Conservation (phyloP, 2,113 vertebrate species). For the Phocoena phocoena region DNA sequence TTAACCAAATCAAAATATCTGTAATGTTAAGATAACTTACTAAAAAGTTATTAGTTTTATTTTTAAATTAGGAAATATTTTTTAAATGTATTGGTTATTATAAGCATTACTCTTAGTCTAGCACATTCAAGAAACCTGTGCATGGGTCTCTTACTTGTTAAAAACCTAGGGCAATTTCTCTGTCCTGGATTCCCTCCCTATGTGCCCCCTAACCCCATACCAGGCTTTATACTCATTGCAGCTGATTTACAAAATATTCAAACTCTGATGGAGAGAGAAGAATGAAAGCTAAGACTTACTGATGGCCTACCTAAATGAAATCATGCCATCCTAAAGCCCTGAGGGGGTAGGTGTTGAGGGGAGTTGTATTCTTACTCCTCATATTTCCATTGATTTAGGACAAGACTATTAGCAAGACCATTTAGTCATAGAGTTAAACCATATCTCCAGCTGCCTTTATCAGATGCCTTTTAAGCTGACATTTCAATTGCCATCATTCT, state of each 20-base stretch:
- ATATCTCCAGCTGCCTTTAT: not conserved
- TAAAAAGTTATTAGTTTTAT: constrained; percentile 25
- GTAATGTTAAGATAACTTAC: not conserved
- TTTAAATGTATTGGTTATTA: not conserved
- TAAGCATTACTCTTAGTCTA: not conserved
- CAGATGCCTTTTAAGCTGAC: not conserved
- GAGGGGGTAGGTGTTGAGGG: not conserved
- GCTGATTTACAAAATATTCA: not conserved
- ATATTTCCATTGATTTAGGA: not conserved
- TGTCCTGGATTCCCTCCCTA: not conserved
- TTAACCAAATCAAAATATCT: not conserved
- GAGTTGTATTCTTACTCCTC: not conserved
- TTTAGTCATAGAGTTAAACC: not conserved
- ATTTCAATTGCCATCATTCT: not conserved
- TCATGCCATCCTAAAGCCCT: not conserved
- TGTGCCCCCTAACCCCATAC: accelerated
- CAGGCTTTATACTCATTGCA: not conserved
- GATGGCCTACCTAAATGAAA: not conserved
- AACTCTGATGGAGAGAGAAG: not conserved
- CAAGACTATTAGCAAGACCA: not conserved
- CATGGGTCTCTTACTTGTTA: not conserved
- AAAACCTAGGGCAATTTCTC: not conserved
- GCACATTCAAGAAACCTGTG: not conserved
- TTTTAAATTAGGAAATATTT: not conserved
- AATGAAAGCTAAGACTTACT: not conserved